Percentiles rank a stretch among this genome's conserved stretches.
phyloP scores from a whole-genome alignment of 2,113 vertebrate species.

The Falco punctatus region DNA sequence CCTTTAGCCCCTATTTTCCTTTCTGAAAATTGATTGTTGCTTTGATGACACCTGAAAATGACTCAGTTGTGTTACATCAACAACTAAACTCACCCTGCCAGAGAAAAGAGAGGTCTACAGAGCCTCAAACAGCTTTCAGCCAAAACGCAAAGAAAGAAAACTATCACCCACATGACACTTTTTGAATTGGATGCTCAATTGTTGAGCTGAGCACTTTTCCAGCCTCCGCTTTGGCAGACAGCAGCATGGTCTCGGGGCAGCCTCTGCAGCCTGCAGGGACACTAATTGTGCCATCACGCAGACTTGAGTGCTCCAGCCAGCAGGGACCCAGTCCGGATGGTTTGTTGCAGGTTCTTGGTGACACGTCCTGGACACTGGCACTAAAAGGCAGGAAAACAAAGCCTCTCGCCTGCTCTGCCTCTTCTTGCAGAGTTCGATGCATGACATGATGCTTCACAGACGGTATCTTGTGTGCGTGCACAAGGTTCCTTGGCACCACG shows the following conservation, averaged over 20 bases:
- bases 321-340: neutral
- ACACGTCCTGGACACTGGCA: conserved; percentile 42
- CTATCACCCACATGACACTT: neutral
- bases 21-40: neutral
- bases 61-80: neutral
- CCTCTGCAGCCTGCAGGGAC: neutral
- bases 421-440: neutral
- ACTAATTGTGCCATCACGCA: neutral
- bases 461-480: neutral
- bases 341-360: conserved; percentile 10
- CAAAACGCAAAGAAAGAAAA: neutral
- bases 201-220: neutral
- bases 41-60: neutral
- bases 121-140: neutral
- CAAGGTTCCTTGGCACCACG: neutral
- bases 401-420: accelerated
- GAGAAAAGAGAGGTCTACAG: neutral
- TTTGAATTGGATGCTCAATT: neutral
- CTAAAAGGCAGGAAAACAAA: neutral
- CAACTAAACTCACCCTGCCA: neutral
- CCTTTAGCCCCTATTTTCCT: neutral
- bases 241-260: neutral
- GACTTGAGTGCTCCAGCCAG: neutral
- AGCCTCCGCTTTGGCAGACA: accelerated
- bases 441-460: neutral